These are phyloP conservation scores for Achroia grisella DNA, from an alignment of 1,140 invertebrate genomes.

Conservation along the genomic window DNA sequence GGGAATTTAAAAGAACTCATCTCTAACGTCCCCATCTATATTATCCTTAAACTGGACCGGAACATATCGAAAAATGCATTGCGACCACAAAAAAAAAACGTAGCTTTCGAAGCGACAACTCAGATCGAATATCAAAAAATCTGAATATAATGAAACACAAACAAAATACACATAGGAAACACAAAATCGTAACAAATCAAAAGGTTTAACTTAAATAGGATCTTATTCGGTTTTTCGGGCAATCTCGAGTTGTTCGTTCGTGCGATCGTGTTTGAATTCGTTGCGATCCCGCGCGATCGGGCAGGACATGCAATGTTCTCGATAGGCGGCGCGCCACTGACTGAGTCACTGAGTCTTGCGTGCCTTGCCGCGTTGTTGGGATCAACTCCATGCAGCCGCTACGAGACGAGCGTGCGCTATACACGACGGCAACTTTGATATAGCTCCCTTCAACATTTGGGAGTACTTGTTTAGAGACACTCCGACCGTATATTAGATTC, in stretches of 20 bases:
- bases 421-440: conserved; percentile 9
- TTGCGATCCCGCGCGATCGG: conserved; percentile 13
- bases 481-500: background rate
- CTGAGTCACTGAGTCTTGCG: background rate
- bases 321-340: conserved; percentile 45
- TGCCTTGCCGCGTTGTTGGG: background rate
- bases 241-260: conserved; percentile 3
- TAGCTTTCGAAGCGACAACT: background rate
- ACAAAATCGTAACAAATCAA: background rate
- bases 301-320: conserved; percentile 21
- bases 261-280: conserved; percentile 49
- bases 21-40: conserved; percentile 2
- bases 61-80: conserved; percentile 7
- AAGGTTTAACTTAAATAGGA: background rate
- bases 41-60: background rate
- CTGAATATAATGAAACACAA: conserved; percentile 8
- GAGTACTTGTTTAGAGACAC: conserved; percentile 8
- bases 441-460: conserved; percentile 3
- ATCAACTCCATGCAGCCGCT: background rate
- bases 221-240: conserved; percentile 1
- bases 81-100: conserved; percentile 1
- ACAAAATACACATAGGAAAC: conserved; percentile 6
- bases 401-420: conserved; percentile 9
- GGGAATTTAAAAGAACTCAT: too few species aligned
- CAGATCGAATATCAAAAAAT: too few species aligned